These are phyloP conservation scores for Unio pictorum DNA, from an alignment of 2,888 invertebrate genomes.

Conservation along the genomic window DNA sequence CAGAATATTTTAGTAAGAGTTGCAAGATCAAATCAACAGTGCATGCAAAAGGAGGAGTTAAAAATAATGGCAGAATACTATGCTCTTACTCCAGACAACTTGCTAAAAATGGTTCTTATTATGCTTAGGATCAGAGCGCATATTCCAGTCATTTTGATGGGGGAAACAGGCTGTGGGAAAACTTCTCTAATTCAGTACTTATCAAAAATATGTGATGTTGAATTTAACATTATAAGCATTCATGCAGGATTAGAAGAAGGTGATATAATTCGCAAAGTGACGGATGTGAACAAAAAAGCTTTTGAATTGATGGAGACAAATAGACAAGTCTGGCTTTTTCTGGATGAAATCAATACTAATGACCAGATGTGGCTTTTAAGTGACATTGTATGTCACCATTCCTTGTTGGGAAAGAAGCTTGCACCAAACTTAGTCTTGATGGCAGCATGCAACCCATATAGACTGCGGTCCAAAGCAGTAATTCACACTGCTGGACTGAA, in stretches of 20 bases:
- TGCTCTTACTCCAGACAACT: conserved; percentile 51
- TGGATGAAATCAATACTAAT: conserved; percentile 56
- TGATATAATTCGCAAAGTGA: conserved; percentile 21
- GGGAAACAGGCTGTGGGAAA: conserved; percentile 60
- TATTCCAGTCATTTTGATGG: conserved; percentile 53
- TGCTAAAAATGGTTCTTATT: conserved; percentile 52
- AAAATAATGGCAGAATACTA: conserved; percentile 30
- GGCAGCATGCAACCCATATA: conserved; percentile 55
- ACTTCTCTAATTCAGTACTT: conserved; percentile 49
- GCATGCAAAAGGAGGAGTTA: no score
- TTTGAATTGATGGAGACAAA: no score
- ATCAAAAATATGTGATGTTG: conserved; percentile 36
- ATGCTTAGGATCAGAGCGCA: conserved; percentile 36
- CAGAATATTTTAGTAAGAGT: conserved; percentile 26
- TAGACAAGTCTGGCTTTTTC: conserved; percentile 52
- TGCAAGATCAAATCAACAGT: conserved; percentile 23
- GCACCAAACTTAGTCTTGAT: conserved; percentile 44
- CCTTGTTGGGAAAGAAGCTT: conserved; percentile 24
- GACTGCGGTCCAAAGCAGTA: conserved; percentile 26
- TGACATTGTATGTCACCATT: conserved; percentile 42
- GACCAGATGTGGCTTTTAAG: conserved; percentile 41
- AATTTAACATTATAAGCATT: conserved; percentile 41
- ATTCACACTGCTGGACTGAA: conserved; percentile 43
- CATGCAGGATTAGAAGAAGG: conserved; percentile 45
- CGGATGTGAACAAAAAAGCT: conserved; percentile 19